Evolutionary conservation across 2,888 invertebrate species (phyloP), one percentile per base, ranked within the genome.

Genomic region (Xestia xanthographa): DNA sequence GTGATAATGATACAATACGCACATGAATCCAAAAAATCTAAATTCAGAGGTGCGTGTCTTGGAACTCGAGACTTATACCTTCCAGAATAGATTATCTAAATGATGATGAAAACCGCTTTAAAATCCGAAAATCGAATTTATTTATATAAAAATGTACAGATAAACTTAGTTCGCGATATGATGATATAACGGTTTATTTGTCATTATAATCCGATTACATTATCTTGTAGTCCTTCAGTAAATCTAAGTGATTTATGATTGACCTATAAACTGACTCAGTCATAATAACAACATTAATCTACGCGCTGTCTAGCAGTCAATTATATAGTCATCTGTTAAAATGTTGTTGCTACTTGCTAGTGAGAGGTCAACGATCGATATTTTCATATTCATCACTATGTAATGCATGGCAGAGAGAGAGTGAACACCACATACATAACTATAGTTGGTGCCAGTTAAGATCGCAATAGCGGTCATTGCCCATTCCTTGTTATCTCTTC

Each of bases 221-320:
- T 82, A 82, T 85, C 70, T 65, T 29, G n/a, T 26, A 62, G 50
- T 34, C 66, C 62, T 82, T 70, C 63, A 66, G 45, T n/a, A 26
- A 60, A 71, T 73, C 66, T 53, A 68, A 85, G 56, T 20, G 83
- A 45, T 82, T 74, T 77, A 66, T 82, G 71, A 82, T 83, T 62
- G 26, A 72, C 63, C 56, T 71, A 53, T 65, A 41, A 38, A 73
- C 26, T 68, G 12, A 73, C 41, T 62, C 22, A 48, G 34, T 29
- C 41, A 67, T 75, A 82, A 66, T 41, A 66, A 45, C 22, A 56
- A 43, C 26, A 63, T 56, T 26, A 26, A 38, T 68, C 34, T 29
- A 45, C 8, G 2, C 38, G 12, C 29, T 38, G 66, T 50, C 60
- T 82, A 0, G 29, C 26, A 72, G 9, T 62, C 34, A n/a, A 9